These are phyloP conservation scores for Ptilodon capucinus DNA, from an alignment of 2,888 invertebrate genomes.

Conservation along the genomic window DNA sequence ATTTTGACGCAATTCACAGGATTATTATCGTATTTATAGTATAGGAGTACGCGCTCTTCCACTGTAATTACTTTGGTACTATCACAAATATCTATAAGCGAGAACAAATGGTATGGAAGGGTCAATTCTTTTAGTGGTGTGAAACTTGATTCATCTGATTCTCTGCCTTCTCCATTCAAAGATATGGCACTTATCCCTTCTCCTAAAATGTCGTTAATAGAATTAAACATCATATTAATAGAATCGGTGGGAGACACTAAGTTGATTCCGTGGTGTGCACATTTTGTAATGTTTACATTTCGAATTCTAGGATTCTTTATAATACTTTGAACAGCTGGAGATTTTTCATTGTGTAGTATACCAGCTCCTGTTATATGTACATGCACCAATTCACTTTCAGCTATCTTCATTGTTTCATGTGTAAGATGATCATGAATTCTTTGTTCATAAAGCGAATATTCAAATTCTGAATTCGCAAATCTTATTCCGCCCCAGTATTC, in stretches of 20 bases:
- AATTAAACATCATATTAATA: constrained; percentile 88
- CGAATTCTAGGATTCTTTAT: constrained; percentile 92
- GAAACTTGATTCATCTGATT: constrained; percentile 94
- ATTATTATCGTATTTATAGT: constrained; percentile 98
- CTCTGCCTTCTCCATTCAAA: constrained; percentile 95
- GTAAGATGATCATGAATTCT: constrained; percentile 91
- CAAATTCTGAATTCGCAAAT: constrained; percentile 94
- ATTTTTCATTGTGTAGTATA: constrained; percentile 96
- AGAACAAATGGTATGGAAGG: constrained; percentile 95
- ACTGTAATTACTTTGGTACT: constrained; percentile 95
- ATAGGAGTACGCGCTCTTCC: constrained; percentile 94
- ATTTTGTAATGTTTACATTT: constrained; percentile 91
- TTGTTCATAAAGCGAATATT: constrained; percentile 91
- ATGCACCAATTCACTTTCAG: constrained; percentile 90
- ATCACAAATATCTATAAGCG: constrained; percentile 97
- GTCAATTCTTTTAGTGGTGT: constrained; percentile 90
- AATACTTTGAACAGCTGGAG: constrained; percentile 95
- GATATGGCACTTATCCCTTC: constrained; percentile 95
- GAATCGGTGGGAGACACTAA: constrained; percentile 94
- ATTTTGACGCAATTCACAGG: constrained; percentile 99
- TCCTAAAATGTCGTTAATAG: constrained; percentile 91
- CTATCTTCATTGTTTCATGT: constrained; percentile 86
- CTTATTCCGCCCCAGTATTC: constrained; percentile 98
- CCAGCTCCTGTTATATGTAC: constrained; percentile 96
- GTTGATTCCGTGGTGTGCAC: constrained; percentile 96